Conservation (phyloP, 2,888 invertebrate genomes). For the Leptinotarsa juncta region DNA sequence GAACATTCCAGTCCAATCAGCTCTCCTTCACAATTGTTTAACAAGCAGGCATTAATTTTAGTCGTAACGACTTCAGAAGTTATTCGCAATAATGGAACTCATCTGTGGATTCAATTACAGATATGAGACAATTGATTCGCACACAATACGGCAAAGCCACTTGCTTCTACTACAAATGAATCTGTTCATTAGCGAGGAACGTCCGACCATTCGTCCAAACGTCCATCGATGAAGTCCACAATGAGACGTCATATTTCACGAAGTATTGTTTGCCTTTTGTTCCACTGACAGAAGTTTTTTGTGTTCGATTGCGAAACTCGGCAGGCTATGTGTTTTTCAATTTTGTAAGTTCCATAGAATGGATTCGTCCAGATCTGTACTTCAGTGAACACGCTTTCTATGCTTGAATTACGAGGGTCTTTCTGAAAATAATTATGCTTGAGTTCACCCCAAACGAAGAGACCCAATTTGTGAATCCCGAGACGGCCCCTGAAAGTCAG, state of each 20-base stretch:
- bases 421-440: too few species aligned
- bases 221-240: constrained; percentile 34
- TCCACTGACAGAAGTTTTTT: constrained; percentile 20
- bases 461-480: too few species aligned
- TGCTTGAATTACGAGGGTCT: neutral
- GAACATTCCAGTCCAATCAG: too few species aligned
- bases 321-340: neutral
- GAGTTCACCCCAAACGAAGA: too few species aligned
- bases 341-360: neutral
- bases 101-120: constrained; percentile 5
- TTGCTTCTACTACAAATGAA: constrained; percentile 33
- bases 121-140: neutral
- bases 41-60: neutral
- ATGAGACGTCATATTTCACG: constrained; percentile 36
- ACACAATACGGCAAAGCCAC: constrained; percentile 33
- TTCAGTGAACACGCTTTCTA: neutral
- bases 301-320: constrained; percentile 15
- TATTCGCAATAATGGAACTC: constrained; percentile 2
- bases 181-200: constrained; percentile 37
- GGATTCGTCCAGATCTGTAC: neutral
- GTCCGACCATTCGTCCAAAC: constrained; percentile 35
- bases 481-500: too few species aligned
- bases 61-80: neutral
- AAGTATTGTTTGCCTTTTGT: constrained; percentile 33
- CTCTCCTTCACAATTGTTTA: neutral